Conservation (phyloP, 1,140 invertebrate species). For the Lordiphosa collinella region DNA sequence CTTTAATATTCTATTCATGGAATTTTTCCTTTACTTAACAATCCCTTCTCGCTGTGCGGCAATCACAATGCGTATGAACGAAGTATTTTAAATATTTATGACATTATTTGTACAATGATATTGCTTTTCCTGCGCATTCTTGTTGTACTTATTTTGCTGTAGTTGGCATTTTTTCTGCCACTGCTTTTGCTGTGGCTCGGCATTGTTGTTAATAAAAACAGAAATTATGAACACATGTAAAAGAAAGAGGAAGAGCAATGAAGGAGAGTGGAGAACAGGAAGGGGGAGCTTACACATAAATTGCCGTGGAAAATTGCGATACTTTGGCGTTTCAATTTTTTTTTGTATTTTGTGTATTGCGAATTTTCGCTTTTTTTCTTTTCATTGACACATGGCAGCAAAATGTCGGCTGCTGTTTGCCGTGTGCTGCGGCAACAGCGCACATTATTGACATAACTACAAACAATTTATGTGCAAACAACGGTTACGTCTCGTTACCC, state of each 20-base stretch:
- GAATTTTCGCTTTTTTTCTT: constrained; percentile 21
- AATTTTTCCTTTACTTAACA: not conserved
- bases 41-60: constrained; percentile 3
- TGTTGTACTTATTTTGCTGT: constrained; percentile 7
- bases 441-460: constrained; percentile 69
- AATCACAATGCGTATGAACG: not conserved
- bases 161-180: constrained; percentile 6
- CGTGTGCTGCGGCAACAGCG: constrained; percentile 12
- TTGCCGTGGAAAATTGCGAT: constrained; percentile 58
- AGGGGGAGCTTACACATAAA: constrained; percentile 20
- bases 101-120: constrained; percentile 49
- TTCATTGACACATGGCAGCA: constrained; percentile 55
- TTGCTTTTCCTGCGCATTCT: constrained; percentile 17
- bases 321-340: constrained; percentile 46
- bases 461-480: constrained; percentile 74
- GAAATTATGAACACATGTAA: constrained; percentile 52
- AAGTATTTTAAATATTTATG: constrained; percentile 44
- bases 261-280: not conserved
- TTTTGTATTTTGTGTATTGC: constrained; percentile 35
- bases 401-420: constrained; percentile 30
- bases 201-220: constrained; percentile 48
- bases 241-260: not conserved
- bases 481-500: constrained; percentile 67
- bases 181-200: constrained; percentile 12
- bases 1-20: too few species aligned